A percentile compares a stretch with the other conserved stretches of the same genome.
These are phyloP conservation scores for Stenurella melanura DNA, from an alignment of 2,888 invertebrate species.

Conservation along the genomic window DNA sequence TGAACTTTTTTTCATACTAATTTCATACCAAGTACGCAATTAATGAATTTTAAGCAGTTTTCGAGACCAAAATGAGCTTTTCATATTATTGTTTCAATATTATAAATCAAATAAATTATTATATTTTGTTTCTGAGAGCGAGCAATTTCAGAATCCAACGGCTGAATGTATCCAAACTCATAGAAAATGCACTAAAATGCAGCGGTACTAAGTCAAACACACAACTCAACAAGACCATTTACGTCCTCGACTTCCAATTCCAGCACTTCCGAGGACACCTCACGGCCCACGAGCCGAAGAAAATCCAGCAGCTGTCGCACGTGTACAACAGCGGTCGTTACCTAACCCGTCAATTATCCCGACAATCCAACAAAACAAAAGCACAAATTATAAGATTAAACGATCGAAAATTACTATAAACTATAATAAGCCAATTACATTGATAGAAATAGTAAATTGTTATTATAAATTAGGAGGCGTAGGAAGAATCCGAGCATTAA, in stretches of 20 bases:
- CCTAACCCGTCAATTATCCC: slow-evolving; percentile 45
- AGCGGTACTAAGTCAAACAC: no score
- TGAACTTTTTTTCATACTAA: no score
- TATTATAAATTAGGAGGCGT: slow-evolving; percentile 40
- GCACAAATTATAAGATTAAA: slow-evolving; percentile 53
- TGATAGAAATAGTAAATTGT: slow-evolving; percentile 55
- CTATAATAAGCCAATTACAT: slow-evolving; percentile 46
- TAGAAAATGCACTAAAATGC: no score
- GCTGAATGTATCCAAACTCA: no score
- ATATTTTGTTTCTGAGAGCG: no score
- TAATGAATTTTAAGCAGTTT: no score
- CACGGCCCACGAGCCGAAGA: not conserved
- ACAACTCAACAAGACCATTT: not conserved
- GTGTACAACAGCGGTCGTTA: slow-evolving; percentile 1
- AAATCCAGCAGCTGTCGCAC: not conserved
- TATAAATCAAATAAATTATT: no score
- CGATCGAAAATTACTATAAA: slow-evolving; percentile 42
- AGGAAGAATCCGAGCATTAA: slow-evolving; percentile 14
- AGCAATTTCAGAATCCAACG: no score
- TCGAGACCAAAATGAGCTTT: no score
- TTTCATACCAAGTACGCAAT: no score
- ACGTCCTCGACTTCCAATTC: not conserved
- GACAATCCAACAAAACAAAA: slow-evolving; percentile 53
- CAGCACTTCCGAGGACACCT: not conserved
- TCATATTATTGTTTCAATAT: no score